Evolutionary conservation across 1,140 invertebrate species (phyloP), one percentile per base, ranked within the genome.

Genomic region (Drosophila lini): DNA sequence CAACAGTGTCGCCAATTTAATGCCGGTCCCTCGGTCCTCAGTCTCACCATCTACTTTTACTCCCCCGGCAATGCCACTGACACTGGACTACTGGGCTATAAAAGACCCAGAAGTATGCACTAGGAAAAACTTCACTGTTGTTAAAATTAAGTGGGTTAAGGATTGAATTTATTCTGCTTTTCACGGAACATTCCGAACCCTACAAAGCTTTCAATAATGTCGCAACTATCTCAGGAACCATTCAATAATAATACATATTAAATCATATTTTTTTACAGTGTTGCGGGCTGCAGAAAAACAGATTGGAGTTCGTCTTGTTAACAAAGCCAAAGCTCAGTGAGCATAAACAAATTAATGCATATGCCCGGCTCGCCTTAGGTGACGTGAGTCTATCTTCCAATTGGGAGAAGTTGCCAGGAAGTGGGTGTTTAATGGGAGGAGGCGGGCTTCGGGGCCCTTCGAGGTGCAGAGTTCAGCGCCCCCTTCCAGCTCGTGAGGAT

Each of bases 1-100:
- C 83, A 89, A 89, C 83, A 86, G 67, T 86, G 83, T 86, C 84
- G 60, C 57, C 83, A 77, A 53, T 77, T 88, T 86, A 86, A 83
- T 86, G 76, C 56, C 34, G 34, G 38, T 65, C 45, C 50, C 32
- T 22, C 6, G 31, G 3, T 60, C 40, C 13, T 40, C 19, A 7
- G 13, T n/a, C 32, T 15, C 57, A n/a, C 34, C 60, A 40, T 28
- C 25, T 13, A 16, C 44, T 25, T 11, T 11, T 10, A 31, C 25
- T 67, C 25, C 59, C 16, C 16, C 53, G 67, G 41, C 67, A 73
- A 48, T 56, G 63, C 13, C 55, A 45, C 47, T 55, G 80, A 62
- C 45, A 64, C 44, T 71, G 58, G 64, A 38, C 73, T 59, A 65
- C 59, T 65, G 42, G 53, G 81, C 74, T 62, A 68, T 85, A 71